A percentile compares a stretch with the other conserved stretches of the same genome.
phyloP scores from a whole-genome alignment of 2,888 invertebrate genomes.

The Phyllotreta striolata region DNA sequence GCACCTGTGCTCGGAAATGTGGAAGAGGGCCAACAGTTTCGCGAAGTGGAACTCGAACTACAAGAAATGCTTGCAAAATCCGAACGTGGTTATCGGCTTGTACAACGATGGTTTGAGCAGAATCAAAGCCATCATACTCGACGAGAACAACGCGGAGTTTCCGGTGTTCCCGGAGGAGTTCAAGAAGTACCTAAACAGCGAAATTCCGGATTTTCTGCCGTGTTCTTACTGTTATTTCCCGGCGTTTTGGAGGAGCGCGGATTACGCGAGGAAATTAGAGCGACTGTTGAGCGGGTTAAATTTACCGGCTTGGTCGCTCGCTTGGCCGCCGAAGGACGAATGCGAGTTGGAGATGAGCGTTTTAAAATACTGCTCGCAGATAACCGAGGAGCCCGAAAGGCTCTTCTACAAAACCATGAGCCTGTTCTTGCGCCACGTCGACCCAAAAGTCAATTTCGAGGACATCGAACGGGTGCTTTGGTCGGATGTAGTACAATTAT shows the following conservation, averaged over 20 bases:
- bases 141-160: conserved; percentile 67
- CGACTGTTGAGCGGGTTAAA: conserved; percentile 65
- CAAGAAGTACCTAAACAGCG: conserved; percentile 63
- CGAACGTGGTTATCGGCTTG: conserved; percentile 67
- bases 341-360: conserved; percentile 63
- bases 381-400: conserved; percentile 62
- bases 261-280: conserved; percentile 64
- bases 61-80: conserved; percentile 63
- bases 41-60: conserved; percentile 61
- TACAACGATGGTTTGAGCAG: conserved; percentile 74
- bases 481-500: conserved; percentile 65
- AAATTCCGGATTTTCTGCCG: conserved; percentile 65
- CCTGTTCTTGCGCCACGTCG: conserved; percentile 51
- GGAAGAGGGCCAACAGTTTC: conserved; percentile 64
- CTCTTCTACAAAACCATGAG: conserved; percentile 64
- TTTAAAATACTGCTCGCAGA: conserved; percentile 63
- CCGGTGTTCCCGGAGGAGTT: conserved; percentile 74
- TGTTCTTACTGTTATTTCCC: conserved; percentile 75
- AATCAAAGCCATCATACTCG: conserved; percentile 67
- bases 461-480: conserved; percentile 64
- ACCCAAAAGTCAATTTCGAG: conserved; percentile 60
- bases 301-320: conserved; percentile 63
- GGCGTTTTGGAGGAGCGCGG: conserved; percentile 65
- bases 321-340: conserved; percentile 62
- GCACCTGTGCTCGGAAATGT: conserved; percentile 70